These are phyloP conservation scores for Cosmopolites sordidus DNA, from an alignment of 2,888 invertebrate species.

Conservation along the genomic window DNA sequence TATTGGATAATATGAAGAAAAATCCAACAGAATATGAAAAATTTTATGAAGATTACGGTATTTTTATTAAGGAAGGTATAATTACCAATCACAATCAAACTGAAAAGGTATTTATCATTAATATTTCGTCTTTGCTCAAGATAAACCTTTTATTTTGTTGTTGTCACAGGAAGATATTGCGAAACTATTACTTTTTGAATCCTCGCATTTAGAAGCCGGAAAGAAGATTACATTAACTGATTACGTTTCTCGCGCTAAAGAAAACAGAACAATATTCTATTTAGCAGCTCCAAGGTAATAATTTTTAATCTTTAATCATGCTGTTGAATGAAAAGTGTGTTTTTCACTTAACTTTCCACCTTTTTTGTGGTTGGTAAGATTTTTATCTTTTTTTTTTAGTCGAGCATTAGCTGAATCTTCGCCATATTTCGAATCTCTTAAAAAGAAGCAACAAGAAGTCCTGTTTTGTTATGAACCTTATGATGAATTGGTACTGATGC, in stretches of 20 bases:
- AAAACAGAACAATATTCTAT: slow-evolving; percentile 84
- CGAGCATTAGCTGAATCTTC: slow-evolving; percentile 89
- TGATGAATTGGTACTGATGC: slow-evolving; percentile 91
- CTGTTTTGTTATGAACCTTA: slow-evolving; percentile 96
- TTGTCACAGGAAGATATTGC: slow-evolving; percentile 75
- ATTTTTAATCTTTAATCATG: neutral
- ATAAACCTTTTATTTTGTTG: too few relatives aligned
- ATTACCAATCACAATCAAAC: slow-evolving; percentile 74
- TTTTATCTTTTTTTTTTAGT: slow-evolving; percentile 52
- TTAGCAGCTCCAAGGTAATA: slow-evolving; percentile 84
- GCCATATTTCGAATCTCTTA: slow-evolving; percentile 91
- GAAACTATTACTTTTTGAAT: slow-evolving; percentile 87
- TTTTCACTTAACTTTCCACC: neutral
- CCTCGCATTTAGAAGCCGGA: slow-evolving; percentile 70
- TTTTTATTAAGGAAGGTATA: slow-evolving; percentile 94
- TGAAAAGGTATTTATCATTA: slow-evolving; percentile 63
- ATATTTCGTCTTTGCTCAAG: too few relatives aligned
- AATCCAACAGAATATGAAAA: slow-evolving; percentile 74
- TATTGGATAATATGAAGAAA: slow-evolving; percentile 81
- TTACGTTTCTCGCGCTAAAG: slow-evolving; percentile 66
- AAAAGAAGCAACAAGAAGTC: slow-evolving; percentile 83
- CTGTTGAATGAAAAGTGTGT: too few relatives aligned
- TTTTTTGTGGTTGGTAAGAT: neutral
- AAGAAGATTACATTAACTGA: slow-evolving; percentile 74
- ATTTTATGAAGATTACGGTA: slow-evolving; percentile 88